Evolutionary conservation across 2,888 invertebrate species (phyloP).

Genomic region (Latheticus oryzae): DNA sequence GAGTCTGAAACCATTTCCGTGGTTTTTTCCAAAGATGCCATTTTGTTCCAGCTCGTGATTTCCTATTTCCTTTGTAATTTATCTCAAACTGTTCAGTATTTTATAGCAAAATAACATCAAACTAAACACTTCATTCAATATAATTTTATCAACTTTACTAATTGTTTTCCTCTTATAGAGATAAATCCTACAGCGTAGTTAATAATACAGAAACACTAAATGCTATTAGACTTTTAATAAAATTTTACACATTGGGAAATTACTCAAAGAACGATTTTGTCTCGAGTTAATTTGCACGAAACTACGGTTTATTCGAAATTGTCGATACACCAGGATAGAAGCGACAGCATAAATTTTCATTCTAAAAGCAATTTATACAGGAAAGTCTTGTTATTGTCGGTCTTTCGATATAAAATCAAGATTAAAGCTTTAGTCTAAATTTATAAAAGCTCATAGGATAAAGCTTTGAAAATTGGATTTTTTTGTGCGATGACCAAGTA

Average conservation of each 20-base stretch:
- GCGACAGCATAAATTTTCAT: slow-evolving; percentile 30
- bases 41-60: slow-evolving; percentile 10
- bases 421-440: too few species aligned
- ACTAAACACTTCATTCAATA: too few species aligned
- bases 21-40: slow-evolving; percentile 21
- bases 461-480: too few species aligned
- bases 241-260: slow-evolving; percentile 20
- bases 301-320: slow-evolving; percentile 23
- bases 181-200: too few species aligned
- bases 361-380: slow-evolving; percentile 23
- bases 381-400: slow-evolving; percentile 25
- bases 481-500: too few species aligned
- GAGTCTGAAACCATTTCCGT: slow-evolving; percentile 19
- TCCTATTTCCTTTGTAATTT: slow-evolving; percentile 22
- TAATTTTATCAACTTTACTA: too few species aligned
- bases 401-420: slow-evolving; percentile 21
- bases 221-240: too few species aligned
- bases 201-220: too few species aligned
- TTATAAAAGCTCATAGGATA: too few species aligned
- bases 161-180: too few species aligned
- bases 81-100: slow-evolving; percentile 20
- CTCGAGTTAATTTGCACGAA: slow-evolving; percentile 18
- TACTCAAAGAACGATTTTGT: slow-evolving; percentile 5
- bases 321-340: slow-evolving; percentile 7
- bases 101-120: slow-evolving; percentile 12